Evolutionary conservation across 37 sponge, comb jelly and placozoan species (phyloP).

Genomic region (Mnemiopsis leidyi): DNA sequence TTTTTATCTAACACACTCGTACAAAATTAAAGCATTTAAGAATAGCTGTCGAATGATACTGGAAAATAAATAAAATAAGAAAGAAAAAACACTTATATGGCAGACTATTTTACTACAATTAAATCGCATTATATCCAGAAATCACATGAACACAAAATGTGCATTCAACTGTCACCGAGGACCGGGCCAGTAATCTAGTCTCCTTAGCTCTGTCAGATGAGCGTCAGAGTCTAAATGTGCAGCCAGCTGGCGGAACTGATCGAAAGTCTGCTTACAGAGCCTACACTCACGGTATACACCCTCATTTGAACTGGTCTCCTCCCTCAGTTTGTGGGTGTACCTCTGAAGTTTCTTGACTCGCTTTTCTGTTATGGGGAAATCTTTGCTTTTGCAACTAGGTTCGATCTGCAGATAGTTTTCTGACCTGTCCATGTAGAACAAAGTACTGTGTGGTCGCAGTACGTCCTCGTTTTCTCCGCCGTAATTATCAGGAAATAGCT

Average conservation of each 20-base stretch:
- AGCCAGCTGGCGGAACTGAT: not conserved
- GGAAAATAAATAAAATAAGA: too few relatives aligned
- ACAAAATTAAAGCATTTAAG: too few relatives aligned
- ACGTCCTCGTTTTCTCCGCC: not conserved
- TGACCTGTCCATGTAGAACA: not conserved
- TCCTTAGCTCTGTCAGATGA: not conserved
- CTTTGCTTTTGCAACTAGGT: not conserved
- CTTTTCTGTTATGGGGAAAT: not conserved
- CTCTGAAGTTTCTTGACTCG: not conserved
- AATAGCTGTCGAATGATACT: too few relatives aligned
- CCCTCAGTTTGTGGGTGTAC: not conserved
- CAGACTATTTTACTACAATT: too few relatives aligned
- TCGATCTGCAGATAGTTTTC: not conserved
- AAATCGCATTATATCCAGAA: too few relatives aligned
- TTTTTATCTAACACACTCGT: too few relatives aligned
- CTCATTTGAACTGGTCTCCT: not conserved
- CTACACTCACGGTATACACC: not conserved
- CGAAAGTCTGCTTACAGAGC: not conserved
- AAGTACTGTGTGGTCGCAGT: slow-evolving; percentile 7
- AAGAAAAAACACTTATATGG: too few relatives aligned
- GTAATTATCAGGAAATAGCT: not conserved
- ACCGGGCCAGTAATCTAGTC: slow-evolving; percentile 26
- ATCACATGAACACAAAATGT: too few relatives aligned
- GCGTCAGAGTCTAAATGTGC: not conserved
- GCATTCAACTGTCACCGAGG: not conserved